Base-by-base conservation (phyloP, 2,888 invertebrate species). In the Tiliacea citrago region DNA sequence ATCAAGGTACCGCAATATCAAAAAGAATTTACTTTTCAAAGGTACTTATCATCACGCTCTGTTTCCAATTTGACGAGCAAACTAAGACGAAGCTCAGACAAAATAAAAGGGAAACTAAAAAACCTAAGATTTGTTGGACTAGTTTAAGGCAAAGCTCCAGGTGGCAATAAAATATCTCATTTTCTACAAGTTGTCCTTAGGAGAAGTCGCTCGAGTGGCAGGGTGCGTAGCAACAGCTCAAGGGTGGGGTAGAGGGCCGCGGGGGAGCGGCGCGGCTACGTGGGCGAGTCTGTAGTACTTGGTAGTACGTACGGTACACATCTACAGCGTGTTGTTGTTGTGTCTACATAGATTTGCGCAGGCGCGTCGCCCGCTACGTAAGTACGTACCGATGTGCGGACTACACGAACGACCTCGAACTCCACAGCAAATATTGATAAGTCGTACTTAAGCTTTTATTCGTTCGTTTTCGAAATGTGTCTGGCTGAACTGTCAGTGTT, bases 221-320 rank as follows among this genome's bases (percentile, higher is more conserved):
- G 91, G 90, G 90, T 91, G 92, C 93, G 92, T 95, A 88, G 94
- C 93, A 95, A 95, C 95, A 91, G 89, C 63, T 70, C 73, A 73
- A 73, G 78, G 88, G 83, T 86, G 84, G 76, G 90, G 82, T 75
- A 82, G 85, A 77, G 80, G 87, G 79, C 42, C 76, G 74, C 77
- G 86, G 82, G 73, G 77, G 84, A 84, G 90, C 84, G 87, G 89
- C 88, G 86, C 88, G 89, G 86, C 89, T 91, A 93, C 96, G 96
- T 96, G 96, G 96, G 96, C 96, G 96, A 95, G 96, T 96, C 96
- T 96, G 96, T 96, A 96, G 96, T 96, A 95, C 95, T 91, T 93
- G 91, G 93, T 96, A 95, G 96, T 96, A 96, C 94, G 77, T 85
- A 72, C 82, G 51, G 69, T 63, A 70, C 82, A 91, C 89, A 92